These are phyloP conservation scores for Prunella fulvescens DNA, from an alignment of 2,113 vertebrate genomes.

Conservation along the genomic window DNA sequence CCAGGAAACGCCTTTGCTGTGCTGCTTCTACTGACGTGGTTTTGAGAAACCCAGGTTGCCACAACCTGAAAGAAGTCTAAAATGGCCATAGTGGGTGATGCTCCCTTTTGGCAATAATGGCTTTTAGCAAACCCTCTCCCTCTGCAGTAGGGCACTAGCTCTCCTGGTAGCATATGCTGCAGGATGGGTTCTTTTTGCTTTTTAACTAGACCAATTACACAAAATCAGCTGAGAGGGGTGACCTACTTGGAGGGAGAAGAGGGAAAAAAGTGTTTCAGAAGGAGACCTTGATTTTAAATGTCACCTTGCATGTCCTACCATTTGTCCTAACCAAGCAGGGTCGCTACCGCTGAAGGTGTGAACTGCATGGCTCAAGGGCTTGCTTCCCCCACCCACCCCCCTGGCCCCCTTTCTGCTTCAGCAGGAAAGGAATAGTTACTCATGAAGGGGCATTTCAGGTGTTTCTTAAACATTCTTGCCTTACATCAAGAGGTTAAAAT, in stretches of 20 bases:
- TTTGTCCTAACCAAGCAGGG: background rate
- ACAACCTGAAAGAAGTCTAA: background rate
- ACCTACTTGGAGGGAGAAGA: background rate
- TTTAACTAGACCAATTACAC: background rate
- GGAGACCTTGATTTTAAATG: background rate
- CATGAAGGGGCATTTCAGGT: background rate
- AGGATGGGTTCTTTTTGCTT: background rate
- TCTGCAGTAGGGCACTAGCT: background rate
- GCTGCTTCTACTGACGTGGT: background rate
- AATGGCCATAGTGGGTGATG: background rate
- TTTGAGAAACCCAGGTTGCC: background rate
- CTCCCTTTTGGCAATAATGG: background rate
- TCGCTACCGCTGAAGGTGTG: background rate
- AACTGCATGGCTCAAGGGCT: background rate
- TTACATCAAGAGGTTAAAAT: background rate
- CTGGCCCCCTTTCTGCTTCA: background rate
- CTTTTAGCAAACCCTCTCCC: background rate
- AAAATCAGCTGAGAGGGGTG: background rate
- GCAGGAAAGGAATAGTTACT: background rate
- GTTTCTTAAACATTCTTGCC: background rate
- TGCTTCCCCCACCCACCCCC: rapidly evolving
- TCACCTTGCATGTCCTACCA: background rate
- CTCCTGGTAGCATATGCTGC: background rate
- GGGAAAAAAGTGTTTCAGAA: background rate
- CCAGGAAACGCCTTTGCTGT: background rate